Evolutionary conservation across 1,140 invertebrate species (phyloP), one percentile per base, ranked within the genome.

Genomic region (Hypsibius dujardini): DNA sequence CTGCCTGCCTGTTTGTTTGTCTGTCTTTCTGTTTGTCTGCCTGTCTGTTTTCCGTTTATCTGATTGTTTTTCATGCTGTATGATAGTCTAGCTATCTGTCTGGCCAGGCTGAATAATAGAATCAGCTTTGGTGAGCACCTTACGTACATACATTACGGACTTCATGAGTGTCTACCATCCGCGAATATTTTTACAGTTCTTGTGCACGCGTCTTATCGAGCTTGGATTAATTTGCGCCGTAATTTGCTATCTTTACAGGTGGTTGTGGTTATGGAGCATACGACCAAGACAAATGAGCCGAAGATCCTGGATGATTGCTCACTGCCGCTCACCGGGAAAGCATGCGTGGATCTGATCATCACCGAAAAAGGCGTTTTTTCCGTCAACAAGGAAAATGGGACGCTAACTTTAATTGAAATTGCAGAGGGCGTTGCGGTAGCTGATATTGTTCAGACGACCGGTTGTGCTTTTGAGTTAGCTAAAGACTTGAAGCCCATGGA

Each of bases 181-280:
- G 28, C 28, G 28, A 28, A 28, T 28, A 28, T 28, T 28, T 28
- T 28, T 28, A 28, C 28, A 28, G 28, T 28, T 28, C 28, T 28
- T 28, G 28, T 28, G 28, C 28, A 28, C 28, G 28, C 28, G 28
- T 28, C 28, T 28, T 28, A 28, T 28, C 28, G 28, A 28, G 28
- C 28, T 28, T 28, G 28, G 28, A 28, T 28, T 28, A 28, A 28
- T 28, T 28, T 56, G 50, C n/a, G 50, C n/a, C n/a, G 50, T 56
- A n/a, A 12, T 56, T 7, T 67, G 62, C 3, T 67, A 7, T 12
- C 42, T 45, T 12, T 15, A 12, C 45, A 67, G 62, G 95, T 99
- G 0, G 85, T 99, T 14, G 87, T 98, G 0, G 93, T 91, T 3
- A 99, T 98, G 95, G 95, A 98, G 78, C 96, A 99, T 77, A 87